Percentiles rank a stretch among this genome's conserved stretches.
Conservation (phyloP, 2,797 vertebrate genomes). For the Mareca penelope region DNA sequence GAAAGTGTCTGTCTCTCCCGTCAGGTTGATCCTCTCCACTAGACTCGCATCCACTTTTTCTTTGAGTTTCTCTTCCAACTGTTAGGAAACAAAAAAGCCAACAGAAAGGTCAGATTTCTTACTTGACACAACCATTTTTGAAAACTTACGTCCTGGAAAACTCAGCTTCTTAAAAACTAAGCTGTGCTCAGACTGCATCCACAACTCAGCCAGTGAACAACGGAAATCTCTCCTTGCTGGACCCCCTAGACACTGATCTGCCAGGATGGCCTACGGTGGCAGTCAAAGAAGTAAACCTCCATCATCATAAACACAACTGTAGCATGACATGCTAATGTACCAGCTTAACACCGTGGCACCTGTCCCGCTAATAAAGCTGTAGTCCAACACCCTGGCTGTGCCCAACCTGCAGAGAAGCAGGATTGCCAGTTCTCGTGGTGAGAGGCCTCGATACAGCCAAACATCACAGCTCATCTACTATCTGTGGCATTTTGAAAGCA, state of each 20-base stretch:
- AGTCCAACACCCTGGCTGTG: constrained; percentile 6
- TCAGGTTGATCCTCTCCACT: constrained; percentile 93
- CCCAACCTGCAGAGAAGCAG: constrained; percentile 13
- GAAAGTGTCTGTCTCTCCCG: constrained; percentile 97
- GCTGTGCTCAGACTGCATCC: background rate
- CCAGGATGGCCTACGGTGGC: background rate
- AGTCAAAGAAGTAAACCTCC: background rate
- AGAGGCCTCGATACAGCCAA: background rate
- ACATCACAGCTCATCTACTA: constrained; percentile 28
- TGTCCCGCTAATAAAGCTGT: constrained; percentile 31
- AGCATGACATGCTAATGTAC: background rate
- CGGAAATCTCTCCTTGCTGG: background rate
- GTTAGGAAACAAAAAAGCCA: constrained; percentile 47
- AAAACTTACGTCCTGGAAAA: background rate
- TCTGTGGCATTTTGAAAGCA: background rate
- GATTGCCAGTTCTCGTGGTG: background rate
- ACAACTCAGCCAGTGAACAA: background rate
- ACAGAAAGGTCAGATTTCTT: background rate
- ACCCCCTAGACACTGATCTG: background rate
- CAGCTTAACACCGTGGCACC: constrained; percentile 16
- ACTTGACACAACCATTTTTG: background rate
- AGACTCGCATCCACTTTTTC: constrained; percentile 95
- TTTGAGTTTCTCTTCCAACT: constrained; percentile 98
- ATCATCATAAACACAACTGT: constrained; percentile 17
- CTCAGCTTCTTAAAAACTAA: background rate